Evolutionary conservation across 2,888 invertebrate genomes (phyloP).

Genomic region (Keiferia lycopersicella): DNA sequence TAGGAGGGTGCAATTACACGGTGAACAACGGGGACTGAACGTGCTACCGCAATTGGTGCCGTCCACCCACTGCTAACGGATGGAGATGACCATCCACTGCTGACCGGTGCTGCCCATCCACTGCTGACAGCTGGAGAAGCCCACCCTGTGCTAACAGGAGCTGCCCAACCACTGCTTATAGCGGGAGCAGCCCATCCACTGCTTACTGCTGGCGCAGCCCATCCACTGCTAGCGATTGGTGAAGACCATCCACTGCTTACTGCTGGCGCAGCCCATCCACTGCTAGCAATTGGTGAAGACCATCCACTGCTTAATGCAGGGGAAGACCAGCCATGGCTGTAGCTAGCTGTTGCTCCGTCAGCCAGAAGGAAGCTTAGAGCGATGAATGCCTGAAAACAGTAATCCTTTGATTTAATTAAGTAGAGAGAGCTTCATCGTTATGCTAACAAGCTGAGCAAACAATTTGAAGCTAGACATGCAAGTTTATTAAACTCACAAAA

Average conservation of each 20-base stretch:
- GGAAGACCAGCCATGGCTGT: conserved; percentile 20
- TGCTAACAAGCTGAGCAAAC: too few relatives aligned
- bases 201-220: not conserved
- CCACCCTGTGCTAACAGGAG: not conserved
- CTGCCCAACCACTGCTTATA: not conserved
- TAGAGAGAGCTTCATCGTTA: too few relatives aligned
- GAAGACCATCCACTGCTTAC: conserved; percentile 9
- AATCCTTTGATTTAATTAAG: not conserved
- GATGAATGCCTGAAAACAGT: not conserved
- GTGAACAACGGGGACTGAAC: not conserved
- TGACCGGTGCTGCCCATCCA: conserved; percentile 3
- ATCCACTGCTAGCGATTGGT: conserved; percentile 13
- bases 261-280: conserved; percentile 1
- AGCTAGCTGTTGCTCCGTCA: conserved; percentile 10
- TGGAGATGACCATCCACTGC: conserved; percentile 12
- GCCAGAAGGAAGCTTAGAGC: not conserved
- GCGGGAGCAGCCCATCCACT: conserved; percentile 7
- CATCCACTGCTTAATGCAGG: conserved; percentile 8
- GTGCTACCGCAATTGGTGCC: not conserved
- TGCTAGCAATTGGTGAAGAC: conserved; percentile 12
- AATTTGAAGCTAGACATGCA: too few relatives aligned
- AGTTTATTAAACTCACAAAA: conserved; percentile 51
- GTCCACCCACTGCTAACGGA: not conserved
- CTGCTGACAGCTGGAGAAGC: not conserved
- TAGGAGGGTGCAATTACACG: conserved; percentile 9